Base-by-base conservation (phyloP, 2,113 vertebrate genomes). In the Forbesichthys papilliferus region DNA sequence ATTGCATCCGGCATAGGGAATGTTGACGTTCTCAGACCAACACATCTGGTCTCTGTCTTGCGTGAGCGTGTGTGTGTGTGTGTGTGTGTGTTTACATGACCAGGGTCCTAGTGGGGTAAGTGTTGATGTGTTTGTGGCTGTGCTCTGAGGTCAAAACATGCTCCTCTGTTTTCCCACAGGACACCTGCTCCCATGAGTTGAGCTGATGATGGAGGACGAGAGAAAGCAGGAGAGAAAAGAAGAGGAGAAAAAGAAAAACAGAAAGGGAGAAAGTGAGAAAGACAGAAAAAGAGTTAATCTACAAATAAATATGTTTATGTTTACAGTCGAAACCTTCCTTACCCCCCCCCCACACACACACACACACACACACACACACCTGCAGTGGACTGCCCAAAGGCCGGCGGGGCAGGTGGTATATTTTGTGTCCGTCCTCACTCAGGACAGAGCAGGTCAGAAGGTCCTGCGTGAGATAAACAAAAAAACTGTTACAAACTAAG, bases 81-180 rank as follows among this genome's bases (percentile, higher is more conserved):
- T 74, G 13, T 91, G 91, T 90, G 91, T 93, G 86, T 86, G 79
- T 76, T 71, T 87, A 99, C 95, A 97, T 97, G 85, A 99, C 96
- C 89, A 99, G 94, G 69, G 98, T 96, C 91, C 94, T 93, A 62
- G 95, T 89, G 20, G 94, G 93, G 87, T 95, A 98, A 73, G 94
- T 69, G 79, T 93, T 94, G 91, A 94, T 95, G 62, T 97, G 96
- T 89, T 96, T 98, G 83, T 93, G 95, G 1, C 93, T 90, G 77
- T 94, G 95, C 72, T 96, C 93, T 0, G 94, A 91, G 59, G 94
- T 92, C 66, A 94, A 83, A 72, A 94, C 85, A 77, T 95, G 95
- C 61, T 98, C 96, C 69, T 98, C 98, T 0, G 90, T 91, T 88
- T 99, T 97, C 70, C 95, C 95, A 3, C 96, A 97, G 79, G 95